A percentile compares a stretch with the other conserved stretches of the same genome.
Conservation (phyloP, 1,140 invertebrate species). For the Hestina assimilis region DNA sequence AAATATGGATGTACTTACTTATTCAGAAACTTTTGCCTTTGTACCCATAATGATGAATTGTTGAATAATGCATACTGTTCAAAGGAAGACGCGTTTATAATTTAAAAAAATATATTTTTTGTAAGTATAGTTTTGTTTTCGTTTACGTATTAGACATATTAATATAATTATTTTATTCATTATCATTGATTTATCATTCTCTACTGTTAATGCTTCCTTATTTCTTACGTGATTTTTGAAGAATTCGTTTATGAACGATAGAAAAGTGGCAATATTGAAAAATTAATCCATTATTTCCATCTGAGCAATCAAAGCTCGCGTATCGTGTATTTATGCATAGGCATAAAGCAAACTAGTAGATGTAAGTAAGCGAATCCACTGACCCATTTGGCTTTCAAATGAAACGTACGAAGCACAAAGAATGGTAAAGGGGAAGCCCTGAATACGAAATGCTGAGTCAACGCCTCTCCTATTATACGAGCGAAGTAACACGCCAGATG, state of each 20-base stretch:
- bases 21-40: too few relatives aligned
- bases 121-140: not conserved
- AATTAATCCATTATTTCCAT: not conserved
- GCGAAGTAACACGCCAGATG: constrained; percentile 29
- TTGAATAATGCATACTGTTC: too few relatives aligned
- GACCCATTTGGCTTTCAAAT: constrained; percentile 69
- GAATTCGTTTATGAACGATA: too few relatives aligned
- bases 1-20: too few relatives aligned
- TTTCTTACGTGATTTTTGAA: too few relatives aligned
- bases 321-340: constrained; percentile 24
- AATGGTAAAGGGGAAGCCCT: constrained; percentile 51
- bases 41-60: too few relatives aligned
- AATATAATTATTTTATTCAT: too few relatives aligned
- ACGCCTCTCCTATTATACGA: constrained; percentile 45
- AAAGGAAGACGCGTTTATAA: too few relatives aligned
- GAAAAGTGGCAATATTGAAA: not conserved
- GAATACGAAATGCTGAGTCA: constrained; percentile 61
- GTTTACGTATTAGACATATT: not conserved
- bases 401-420: constrained; percentile 62
- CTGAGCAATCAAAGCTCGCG: constrained; percentile 18
- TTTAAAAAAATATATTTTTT: too few relatives aligned
- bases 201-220: too few relatives aligned
- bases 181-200: too few relatives aligned
- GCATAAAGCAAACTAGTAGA: constrained; percentile 38
- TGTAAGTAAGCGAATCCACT: constrained; percentile 44